Conservation (phyloP, 2,797 vertebrate species). For the Scarus forsteni region DNA sequence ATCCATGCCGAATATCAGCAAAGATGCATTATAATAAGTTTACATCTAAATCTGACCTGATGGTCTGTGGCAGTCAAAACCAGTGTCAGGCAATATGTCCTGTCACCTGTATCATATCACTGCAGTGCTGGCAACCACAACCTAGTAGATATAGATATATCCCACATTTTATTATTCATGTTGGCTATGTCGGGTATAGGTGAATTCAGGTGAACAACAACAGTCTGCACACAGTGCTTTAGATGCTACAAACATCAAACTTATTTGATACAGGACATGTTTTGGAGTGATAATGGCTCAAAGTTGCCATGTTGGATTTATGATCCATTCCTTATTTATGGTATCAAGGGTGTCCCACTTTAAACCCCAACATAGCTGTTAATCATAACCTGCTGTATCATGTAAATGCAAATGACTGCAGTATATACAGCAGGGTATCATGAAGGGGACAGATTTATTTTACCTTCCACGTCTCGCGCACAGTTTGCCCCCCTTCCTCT, state of each 20-base stretch:
- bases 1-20: not conserved
- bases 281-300: conserved; percentile 46
- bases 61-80: conserved; percentile 26
- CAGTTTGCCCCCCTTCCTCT: conserved; percentile 11
- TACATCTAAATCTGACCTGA: conserved; percentile 6
- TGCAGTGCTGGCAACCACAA: no score
- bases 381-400: conserved; percentile 57
- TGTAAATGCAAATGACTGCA: conserved; percentile 63
- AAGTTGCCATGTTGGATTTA: conserved; percentile 59
- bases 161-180: no score
- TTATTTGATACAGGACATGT: conserved; percentile 32
- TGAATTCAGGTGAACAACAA: conserved; percentile 11
- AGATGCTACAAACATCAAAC: conserved; percentile 11
- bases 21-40: conserved; percentile 5
- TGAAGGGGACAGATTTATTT: conserved; percentile 48
- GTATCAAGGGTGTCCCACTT: conserved; percentile 51
- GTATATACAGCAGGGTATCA: conserved; percentile 16
- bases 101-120: conserved; percentile 13
- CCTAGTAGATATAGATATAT: no score
- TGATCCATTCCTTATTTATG: conserved; percentile 61
- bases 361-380: conserved; percentile 52
- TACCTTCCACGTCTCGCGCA: conserved; percentile 21
- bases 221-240: not conserved
- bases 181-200: conserved; percentile 10
- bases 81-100: conserved; percentile 5